phyloP scores from a whole-genome alignment of 2,113 vertebrate species.

The Aldabrachelys gigantea region DNA sequence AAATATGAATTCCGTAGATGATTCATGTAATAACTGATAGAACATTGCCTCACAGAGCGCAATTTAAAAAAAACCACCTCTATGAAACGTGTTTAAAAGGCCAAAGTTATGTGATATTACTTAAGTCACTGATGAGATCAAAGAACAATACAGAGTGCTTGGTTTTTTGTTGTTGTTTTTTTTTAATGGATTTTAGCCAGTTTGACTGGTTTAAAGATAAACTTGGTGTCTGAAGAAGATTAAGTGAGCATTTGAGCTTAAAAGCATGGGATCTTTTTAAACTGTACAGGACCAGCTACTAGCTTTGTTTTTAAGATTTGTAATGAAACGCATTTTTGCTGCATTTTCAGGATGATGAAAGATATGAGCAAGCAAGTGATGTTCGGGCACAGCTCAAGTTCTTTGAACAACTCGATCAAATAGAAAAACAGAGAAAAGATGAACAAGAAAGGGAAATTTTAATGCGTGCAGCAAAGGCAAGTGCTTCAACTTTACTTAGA shows the following conservation, averaged over 20 bases:
- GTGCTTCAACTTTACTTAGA: conserved; percentile 48
- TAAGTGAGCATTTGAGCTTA: conserved; percentile 51
- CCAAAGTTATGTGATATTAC: conserved; percentile 39
- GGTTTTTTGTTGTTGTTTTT: not conserved
- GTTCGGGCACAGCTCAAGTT: conserved; percentile 95
- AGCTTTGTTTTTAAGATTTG: conserved; percentile 17
- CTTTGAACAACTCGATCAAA: conserved; percentile 96
- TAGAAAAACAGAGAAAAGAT: conserved; percentile 94
- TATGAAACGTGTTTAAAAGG: conserved; percentile 5
- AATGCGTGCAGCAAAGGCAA: conserved; percentile 94
- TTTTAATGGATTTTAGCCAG: not conserved
- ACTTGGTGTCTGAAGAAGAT: conserved; percentile 46
- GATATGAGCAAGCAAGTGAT: conserved; percentile 89
- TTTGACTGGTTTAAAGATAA: conserved; percentile 52
- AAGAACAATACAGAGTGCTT: conserved; percentile 43
- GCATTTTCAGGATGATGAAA: conserved; percentile 87
- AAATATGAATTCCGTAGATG: conserved; percentile 41
- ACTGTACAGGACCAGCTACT: conserved; percentile 1
- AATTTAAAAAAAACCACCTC: not conserved
- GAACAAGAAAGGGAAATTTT: conserved; percentile 94
- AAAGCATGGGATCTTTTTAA: not conserved
- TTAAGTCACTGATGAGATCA: conserved; percentile 60
- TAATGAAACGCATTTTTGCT: conserved; percentile 39
- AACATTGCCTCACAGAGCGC: not conserved
- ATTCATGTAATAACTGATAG: conserved; percentile 11